These are phyloP conservation scores for Bradypus variegatus DNA, from an alignment of 2,797 vertebrate species.

Conservation along the genomic window DNA sequence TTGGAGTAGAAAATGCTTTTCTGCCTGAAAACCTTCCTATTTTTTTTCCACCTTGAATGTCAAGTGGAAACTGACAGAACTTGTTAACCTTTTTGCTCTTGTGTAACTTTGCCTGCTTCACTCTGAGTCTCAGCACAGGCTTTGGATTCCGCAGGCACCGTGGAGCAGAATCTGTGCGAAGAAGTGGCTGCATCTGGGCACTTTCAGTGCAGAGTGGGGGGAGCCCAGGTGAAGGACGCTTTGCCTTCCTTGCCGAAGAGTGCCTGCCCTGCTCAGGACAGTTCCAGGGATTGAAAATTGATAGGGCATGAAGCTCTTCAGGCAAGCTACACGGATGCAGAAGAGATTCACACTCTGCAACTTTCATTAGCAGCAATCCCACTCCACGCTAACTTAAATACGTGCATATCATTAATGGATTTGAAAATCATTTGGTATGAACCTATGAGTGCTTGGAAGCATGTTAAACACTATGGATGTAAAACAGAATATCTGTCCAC, in stretches of 20 bases:
- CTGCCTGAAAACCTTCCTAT: slow-evolving; percentile 11
- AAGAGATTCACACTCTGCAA: neutral
- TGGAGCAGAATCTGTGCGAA: neutral
- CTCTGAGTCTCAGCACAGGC: neutral
- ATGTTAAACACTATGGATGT: neutral
- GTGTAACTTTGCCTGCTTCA: neutral
- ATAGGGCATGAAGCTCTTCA: neutral
- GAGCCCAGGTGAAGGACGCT: neutral
- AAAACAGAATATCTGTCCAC: neutral
- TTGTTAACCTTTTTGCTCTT: slow-evolving; percentile 17
- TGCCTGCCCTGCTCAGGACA: neutral
- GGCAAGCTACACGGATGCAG: accelerated
- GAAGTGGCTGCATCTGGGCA: no score
- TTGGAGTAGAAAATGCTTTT: slow-evolving; percentile 22
- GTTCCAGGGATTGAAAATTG: neutral
- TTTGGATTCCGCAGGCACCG: neutral
- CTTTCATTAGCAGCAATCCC: neutral
- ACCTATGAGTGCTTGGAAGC: neutral
- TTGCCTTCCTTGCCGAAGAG: neutral
- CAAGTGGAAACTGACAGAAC: neutral
- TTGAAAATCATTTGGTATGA: neutral
- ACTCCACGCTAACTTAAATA: neutral
- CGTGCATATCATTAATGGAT: neutral
- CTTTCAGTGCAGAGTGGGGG: neutral
- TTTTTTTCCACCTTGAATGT: neutral